Evolutionary conservation across 1,140 invertebrate genomes (phyloP), one percentile per base, ranked within the genome.

Genomic region (Probaryconus sp.): DNA sequence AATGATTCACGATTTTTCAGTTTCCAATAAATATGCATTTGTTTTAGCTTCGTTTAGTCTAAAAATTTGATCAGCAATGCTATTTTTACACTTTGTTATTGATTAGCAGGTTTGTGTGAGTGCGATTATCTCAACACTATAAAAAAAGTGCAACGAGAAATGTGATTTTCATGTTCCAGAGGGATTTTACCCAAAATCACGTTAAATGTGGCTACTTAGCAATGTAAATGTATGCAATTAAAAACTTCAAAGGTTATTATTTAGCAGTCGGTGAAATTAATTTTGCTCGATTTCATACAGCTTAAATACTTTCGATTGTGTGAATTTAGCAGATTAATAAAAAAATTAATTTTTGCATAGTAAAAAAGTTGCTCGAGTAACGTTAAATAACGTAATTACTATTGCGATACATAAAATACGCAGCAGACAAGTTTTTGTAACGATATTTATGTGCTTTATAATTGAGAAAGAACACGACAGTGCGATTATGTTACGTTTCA

Each of bases 401-500:
- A 9, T 51, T 26, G 10, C 17, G 11, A 35, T 35, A 37, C 24
- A 20, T 37, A 20, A 5, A 24, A 9, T 20, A 11, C 37, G 13
- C 31, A 30, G 5, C 26, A n/a, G 31, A 21, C 38, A 58, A 20
- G 38, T 45, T 58, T 58, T 58, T 40, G 28, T 13, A 20, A 11
- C 40, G 17, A 58, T 58, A 58, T 58, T 58, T 45, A 58, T 60
- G 51, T 11, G 26, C 37, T 42, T 42, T 55, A 42, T 55, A 42
- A 55, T 55, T 55, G 55, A 28, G 42, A 47, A 60, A 60, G 42
- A 60, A 60, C 55, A 37, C 30, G 40, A 60, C 37, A 28, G 48
- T 48, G 20, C 30, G 42, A 60, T 60, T 60, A 60, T 30, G 55
- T 60, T 60, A 37, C 42, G 55, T 60, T 60, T 47, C 55, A 60